A percentile compares a stretch with the other conserved stretches of the same genome.
phyloP scores from a whole-genome alignment of 2,797 vertebrate genomes.

The Trematomus bernacchii region DNA sequence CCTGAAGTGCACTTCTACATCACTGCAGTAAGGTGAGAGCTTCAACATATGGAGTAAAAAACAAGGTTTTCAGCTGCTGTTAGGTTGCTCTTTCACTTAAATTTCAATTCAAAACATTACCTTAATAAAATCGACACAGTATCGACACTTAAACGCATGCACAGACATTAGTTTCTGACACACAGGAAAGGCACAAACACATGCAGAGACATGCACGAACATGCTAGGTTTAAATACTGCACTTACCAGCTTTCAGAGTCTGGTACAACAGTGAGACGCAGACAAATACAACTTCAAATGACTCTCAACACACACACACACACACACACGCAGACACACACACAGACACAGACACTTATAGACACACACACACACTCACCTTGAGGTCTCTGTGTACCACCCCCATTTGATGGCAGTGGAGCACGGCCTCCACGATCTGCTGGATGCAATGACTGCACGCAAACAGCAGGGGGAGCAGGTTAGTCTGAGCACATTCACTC shows the following conservation, averaged over 20 bases:
- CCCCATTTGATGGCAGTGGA: conserved; percentile 97
- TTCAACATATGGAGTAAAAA: neutral
- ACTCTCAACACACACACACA: neutral
- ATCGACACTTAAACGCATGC: neutral
- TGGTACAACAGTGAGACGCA: conserved; percentile 47
- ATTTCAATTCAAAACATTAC: neutral
- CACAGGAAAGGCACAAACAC: neutral
- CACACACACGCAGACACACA: neutral
- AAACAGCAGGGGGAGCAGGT: conserved; percentile 88
- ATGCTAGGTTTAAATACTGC: conserved; percentile 32
- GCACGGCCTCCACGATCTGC: conserved; percentile 98
- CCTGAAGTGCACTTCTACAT: neutral
- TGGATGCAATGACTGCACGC: conserved; percentile 97
- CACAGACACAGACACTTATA: neutral
- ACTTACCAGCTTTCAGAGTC: conserved; percentile 63
- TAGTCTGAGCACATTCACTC: conserved; percentile 78
- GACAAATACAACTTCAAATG: conserved; percentile 33
- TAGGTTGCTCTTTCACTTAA: neutral
- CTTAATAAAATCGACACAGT: neutral
- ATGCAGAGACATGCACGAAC: conserved; percentile 50
- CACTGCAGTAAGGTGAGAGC: neutral
- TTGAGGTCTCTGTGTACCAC: conserved; percentile 94
- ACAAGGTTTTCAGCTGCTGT: neutral
- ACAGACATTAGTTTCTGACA: neutral
- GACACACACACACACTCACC: conserved; percentile 67